Evolutionary conservation across 2,113 vertebrate species (phyloP).

Genomic region (Psilopogon haemacephalus): DNA sequence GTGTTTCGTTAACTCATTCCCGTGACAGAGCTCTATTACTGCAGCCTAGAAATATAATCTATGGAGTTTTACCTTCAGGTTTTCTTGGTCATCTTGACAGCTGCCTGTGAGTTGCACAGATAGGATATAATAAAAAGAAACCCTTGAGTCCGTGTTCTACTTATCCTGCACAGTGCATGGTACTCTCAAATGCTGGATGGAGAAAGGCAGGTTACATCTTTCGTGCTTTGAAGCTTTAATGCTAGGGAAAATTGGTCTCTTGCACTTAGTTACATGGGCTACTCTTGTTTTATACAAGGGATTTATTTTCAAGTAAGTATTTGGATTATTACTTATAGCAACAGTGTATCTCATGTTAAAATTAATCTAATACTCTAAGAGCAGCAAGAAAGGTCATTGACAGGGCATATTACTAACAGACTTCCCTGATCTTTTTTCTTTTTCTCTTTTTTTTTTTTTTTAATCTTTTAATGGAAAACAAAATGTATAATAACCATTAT

Average conservation of each 20-base stretch:
- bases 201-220: neutral
- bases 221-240: neutral
- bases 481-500: too few relatives aligned
- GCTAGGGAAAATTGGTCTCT: neutral
- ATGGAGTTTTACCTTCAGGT: neutral
- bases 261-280: neutral
- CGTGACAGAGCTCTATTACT: too few relatives aligned
- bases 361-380: neutral
- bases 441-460: neutral
- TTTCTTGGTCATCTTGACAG: neutral
- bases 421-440: neutral
- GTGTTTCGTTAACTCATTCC: too few relatives aligned
- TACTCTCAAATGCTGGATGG: neutral
- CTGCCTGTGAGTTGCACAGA: neutral
- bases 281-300: neutral
- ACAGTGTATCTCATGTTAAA: neutral
- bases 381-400: neutral
- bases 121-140: neutral
- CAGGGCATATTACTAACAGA: neutral
- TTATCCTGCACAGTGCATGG: too few relatives aligned
- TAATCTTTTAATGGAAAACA: too few relatives aligned
- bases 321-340: neutral
- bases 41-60: neutral
- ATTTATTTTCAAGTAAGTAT: neutral
- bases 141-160: neutral